A percentile compares a stretch with the other conserved stretches of the same genome.
Evolutionary conservation across 2,888 invertebrate species (phyloP).

Genomic region (Phanerotoma sp.): DNA sequence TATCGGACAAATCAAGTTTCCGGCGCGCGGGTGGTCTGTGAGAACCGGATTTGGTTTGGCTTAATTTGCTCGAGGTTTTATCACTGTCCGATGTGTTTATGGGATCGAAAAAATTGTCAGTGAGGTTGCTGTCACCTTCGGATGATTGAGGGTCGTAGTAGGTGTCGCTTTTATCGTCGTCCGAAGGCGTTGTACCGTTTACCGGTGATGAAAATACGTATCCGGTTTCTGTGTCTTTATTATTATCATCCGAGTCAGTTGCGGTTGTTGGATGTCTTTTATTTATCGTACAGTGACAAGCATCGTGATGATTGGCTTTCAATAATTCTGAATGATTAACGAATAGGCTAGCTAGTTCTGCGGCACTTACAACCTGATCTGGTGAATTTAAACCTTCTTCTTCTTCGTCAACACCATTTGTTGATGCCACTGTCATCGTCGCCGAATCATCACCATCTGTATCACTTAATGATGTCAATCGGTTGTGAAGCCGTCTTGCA

Average conservation of each 20-base stretch:
- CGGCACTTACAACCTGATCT: constrained; percentile 60
- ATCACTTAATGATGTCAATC: constrained; percentile 70
- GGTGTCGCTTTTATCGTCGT: constrained; percentile 57
- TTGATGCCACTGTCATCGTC: not conserved
- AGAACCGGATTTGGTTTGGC: constrained; percentile 33
- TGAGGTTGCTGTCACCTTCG: constrained; percentile 39
- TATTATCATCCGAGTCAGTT: no score
- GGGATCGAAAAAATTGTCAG: constrained; percentile 40
- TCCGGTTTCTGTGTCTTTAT: constrained; percentile 56
- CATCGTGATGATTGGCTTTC: constrained; percentile 40
- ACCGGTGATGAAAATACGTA: constrained; percentile 59
- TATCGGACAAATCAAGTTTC: constrained; percentile 13
- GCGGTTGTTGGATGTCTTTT: constrained; percentile 59
- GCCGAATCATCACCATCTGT: constrained; percentile 45
- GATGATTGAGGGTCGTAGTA: constrained; percentile 52
- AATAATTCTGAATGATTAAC: constrained; percentile 46
- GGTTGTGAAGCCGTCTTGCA: constrained; percentile 74
- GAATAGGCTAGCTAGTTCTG: constrained; percentile 58
- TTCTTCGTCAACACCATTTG: not conserved
- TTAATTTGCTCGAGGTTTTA: constrained; percentile 51
- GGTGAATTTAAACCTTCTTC: constrained; percentile 65
- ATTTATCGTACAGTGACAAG: constrained; percentile 59
- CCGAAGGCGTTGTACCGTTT: constrained; percentile 47
- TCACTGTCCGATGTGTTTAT: constrained; percentile 45
- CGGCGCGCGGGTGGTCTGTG: constrained; percentile 22